phyloP scores from a whole-genome alignment of 2,888 invertebrate genomes.

The Trachelus stipa region DNA sequence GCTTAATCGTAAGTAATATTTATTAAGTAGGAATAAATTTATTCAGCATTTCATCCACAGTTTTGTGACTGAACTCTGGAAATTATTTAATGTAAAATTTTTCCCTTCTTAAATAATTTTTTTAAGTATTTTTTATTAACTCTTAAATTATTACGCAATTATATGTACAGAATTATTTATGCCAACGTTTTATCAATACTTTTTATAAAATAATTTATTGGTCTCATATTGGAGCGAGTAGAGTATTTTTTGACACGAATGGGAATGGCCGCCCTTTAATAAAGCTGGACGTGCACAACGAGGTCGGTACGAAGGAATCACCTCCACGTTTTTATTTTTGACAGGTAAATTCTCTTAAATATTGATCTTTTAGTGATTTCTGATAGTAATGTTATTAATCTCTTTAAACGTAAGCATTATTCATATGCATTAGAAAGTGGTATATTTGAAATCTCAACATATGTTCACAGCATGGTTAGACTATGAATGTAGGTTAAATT shows the following conservation, averaged over 20 bases:
- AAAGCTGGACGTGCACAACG: constrained; percentile 26
- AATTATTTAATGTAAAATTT: background rate
- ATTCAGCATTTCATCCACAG: background rate
- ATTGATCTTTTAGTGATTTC: background rate
- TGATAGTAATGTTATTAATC: background rate
- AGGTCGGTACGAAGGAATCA: constrained; percentile 36
- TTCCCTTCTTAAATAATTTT: background rate
- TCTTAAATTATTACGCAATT: background rate
- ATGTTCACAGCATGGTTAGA: constrained; percentile 34
- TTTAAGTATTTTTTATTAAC: background rate
- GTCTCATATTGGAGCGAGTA: background rate
- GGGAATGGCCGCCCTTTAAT: constrained; percentile 22
- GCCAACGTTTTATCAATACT: background rate
- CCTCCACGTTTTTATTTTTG: constrained; percentile 49
- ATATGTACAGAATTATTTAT: background rate
- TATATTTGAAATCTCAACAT: constrained; percentile 25
- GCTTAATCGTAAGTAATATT: background rate
- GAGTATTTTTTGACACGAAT: background rate
- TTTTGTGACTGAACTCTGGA: background rate
- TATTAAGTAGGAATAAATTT: background rate
- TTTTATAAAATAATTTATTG: background rate
- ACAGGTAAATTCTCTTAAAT: constrained; percentile 42
- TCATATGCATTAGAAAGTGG: constrained; percentile 23
- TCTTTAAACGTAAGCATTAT: background rate
- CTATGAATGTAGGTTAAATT: constrained; percentile 33